A percentile compares a stretch with the other conserved stretches of the same genome.
Conservation (phyloP, 2,888 invertebrate species). For the Didymodactylos carnosus region DNA sequence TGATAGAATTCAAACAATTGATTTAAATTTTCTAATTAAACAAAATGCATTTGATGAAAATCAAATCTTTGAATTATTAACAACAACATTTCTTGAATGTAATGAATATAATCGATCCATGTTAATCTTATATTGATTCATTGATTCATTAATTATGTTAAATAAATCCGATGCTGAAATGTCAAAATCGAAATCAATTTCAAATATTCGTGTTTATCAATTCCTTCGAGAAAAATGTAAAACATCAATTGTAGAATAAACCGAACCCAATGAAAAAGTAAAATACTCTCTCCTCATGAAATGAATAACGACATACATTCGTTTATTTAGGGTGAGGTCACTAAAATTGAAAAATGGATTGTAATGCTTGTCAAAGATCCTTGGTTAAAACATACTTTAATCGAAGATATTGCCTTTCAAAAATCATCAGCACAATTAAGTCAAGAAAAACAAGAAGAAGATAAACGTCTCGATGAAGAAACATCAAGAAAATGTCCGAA, state of each 20-base stretch:
- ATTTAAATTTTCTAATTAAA: background rate
- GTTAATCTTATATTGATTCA: background rate
- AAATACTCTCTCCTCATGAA: too few species aligned
- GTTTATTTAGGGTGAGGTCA: background rate
- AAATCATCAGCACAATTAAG: background rate
- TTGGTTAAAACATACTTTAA: background rate
- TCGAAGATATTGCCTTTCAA: background rate
- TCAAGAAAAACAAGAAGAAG: background rate
- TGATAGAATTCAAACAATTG: background rate
- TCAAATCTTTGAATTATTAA: background rate
- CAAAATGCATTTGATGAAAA: background rate
- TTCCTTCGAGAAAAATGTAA: background rate
- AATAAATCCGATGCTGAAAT: background rate
- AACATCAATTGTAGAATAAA: background rate
- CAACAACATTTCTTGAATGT: background rate
- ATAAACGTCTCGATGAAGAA: background rate
- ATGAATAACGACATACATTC: too few species aligned
- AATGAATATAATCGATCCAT: background rate
- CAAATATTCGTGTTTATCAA: background rate
- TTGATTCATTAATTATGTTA: background rate
- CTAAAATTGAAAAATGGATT: background rate
- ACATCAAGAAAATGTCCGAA: background rate
- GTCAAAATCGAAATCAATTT: background rate
- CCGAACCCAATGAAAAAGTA: background rate
- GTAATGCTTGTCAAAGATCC: background rate